These are phyloP conservation scores for Elmis aenea DNA, from an alignment of 2,888 invertebrate species.

Conservation along the genomic window DNA sequence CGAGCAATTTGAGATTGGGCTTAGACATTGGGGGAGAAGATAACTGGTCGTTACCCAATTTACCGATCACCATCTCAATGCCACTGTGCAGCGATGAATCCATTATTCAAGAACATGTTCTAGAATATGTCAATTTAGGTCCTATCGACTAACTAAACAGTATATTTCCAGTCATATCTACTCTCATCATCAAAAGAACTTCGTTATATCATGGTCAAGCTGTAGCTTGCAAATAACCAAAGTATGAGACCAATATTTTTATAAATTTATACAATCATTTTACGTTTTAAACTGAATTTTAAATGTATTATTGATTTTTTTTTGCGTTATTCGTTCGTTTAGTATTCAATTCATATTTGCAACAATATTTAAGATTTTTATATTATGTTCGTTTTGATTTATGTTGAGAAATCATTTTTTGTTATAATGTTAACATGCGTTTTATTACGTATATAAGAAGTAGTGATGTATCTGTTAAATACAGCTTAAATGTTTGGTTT, in stretches of 20 bases:
- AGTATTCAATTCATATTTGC: too few species aligned
- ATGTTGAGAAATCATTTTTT: slow-evolving; percentile 8
- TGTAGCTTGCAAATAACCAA: slow-evolving; percentile 4
- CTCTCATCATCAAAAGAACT: too few species aligned
- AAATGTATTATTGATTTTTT: too few species aligned
- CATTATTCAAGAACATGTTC: slow-evolving; percentile 32
- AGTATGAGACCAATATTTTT: slow-evolving; percentile 19
- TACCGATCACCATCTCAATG: slow-evolving; percentile 35
- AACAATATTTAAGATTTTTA: too few species aligned
- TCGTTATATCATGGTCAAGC: too few species aligned
- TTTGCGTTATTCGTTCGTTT: too few species aligned
- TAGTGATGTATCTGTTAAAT: slow-evolving; percentile 31
- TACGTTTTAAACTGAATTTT: too few species aligned
- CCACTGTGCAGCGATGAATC: slow-evolving; percentile 25
- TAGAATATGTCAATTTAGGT: slow-evolving; percentile 32
- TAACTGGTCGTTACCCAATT: slow-evolving; percentile 27
- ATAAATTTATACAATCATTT: too few species aligned
- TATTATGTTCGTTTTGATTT: too few species aligned
- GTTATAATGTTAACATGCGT: slow-evolving; percentile 14
- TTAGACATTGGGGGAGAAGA: slow-evolving; percentile 42
- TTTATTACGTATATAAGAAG: slow-evolving; percentile 18
- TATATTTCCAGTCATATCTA: too few species aligned
- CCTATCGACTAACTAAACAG: slow-evolving; percentile 18
- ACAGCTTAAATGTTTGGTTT: slow-evolving; percentile 18
- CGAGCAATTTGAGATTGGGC: slow-evolving; percentile 44